Percentiles rank a stretch among this genome's conserved stretches.
phyloP scores from a whole-genome alignment of 2,113 vertebrate species.

The Poeciliopsis turrubarensis region DNA sequence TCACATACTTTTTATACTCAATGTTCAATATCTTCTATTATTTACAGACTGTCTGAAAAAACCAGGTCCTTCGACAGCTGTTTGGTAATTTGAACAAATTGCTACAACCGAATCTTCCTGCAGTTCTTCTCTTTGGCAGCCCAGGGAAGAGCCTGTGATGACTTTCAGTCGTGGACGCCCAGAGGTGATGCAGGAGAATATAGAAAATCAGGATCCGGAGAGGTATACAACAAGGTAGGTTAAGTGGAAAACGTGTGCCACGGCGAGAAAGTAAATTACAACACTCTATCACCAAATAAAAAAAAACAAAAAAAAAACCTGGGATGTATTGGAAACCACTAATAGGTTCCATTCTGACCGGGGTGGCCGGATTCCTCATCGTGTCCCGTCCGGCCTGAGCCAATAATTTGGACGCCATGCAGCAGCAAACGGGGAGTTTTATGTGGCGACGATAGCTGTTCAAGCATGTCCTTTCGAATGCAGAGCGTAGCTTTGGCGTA shows the following conservation, averaged over 20 bases:
- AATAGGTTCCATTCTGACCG: background rate
- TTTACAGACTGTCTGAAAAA: background rate
- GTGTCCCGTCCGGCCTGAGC: constrained; percentile 3
- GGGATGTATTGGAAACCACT: constrained; percentile 8
- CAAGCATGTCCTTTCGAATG: constrained; percentile 16
- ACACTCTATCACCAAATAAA: constrained; percentile 39
- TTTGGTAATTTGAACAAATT: constrained; percentile 42
- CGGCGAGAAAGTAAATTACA: constrained; percentile 46
- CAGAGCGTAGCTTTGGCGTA: constrained; percentile 4
- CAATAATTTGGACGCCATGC: background rate
- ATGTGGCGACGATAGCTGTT: background rate
- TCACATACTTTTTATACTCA: background rate
- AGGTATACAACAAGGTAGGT: constrained; percentile 3
- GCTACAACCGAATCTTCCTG: background rate
- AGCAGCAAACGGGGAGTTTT: constrained; percentile 5
- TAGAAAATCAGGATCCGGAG: constrained; percentile 28
- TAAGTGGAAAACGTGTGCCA: constrained; percentile 26
- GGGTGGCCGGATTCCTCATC: background rate
- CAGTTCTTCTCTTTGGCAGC: background rate
- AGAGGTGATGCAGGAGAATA: constrained; percentile 40
- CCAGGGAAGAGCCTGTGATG: constrained; percentile 24
- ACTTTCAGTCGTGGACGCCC: constrained; percentile 10
- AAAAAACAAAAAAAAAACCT: background rate
- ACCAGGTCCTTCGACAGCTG: background rate
- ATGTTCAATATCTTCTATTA: background rate